Conservation (phyloP, 2,888 invertebrate genomes). For the Bursaphelenchus okinawaensis region DNA sequence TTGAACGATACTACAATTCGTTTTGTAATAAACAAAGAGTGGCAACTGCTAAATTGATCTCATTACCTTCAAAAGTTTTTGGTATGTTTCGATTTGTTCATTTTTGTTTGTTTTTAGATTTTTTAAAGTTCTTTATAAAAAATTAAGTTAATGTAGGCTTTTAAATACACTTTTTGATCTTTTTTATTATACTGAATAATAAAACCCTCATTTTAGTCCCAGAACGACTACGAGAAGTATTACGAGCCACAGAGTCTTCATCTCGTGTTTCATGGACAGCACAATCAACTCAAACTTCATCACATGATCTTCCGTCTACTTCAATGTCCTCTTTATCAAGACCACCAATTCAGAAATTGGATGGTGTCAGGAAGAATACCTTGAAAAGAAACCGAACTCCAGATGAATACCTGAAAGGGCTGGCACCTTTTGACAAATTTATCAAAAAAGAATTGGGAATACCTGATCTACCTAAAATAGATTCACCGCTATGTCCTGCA, state of each 20-base stretch:
- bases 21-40: conserved; percentile 19
- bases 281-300: not conserved
- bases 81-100: too few relatives aligned
- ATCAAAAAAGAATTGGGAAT: not conserved
- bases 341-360: too few relatives aligned
- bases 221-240: not conserved
- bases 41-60: conserved; percentile 22
- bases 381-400: not conserved
- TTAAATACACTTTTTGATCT: not conserved
- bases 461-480: not conserved
- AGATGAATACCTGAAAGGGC: not conserved
- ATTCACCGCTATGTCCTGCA: not conserved
- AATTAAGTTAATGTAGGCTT: not conserved
- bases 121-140: too few relatives aligned
- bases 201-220: not conserved
- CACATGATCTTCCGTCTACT: not conserved
- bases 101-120: too few relatives aligned
- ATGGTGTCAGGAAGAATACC: too few relatives aligned
- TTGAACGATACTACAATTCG: conserved; percentile 20
- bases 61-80: conserved; percentile 19
- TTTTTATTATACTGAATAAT: not conserved
- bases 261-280: not conserved
- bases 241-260: not conserved
- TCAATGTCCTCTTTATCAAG: not conserved
- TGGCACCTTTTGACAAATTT: not conserved